A percentile compares a stretch with the other conserved stretches of the same genome.
These are phyloP conservation scores for Scytalopus superciliaris DNA, from an alignment of 2,113 vertebrate species.

Conservation along the genomic window DNA sequence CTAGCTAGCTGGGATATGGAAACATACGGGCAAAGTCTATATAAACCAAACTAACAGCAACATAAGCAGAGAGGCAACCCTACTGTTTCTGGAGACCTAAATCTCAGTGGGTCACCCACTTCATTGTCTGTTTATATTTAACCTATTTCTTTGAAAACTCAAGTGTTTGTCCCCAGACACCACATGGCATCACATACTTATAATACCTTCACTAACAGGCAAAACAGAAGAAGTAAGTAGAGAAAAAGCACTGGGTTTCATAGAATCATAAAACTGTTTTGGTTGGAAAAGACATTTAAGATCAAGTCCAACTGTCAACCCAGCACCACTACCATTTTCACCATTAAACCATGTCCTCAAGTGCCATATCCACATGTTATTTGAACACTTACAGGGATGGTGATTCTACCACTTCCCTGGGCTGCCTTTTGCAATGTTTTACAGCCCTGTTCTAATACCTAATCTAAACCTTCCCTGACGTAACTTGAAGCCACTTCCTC, in stretches of 20 bases:
- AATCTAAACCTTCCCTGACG: background rate
- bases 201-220: background rate
- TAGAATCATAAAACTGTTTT: background rate
- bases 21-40: background rate
- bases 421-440: background rate
- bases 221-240: background rate
- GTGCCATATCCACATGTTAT: background rate
- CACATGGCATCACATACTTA: background rate
- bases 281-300: background rate
- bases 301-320: background rate
- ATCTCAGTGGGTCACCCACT: background rate
- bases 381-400: background rate
- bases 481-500: background rate
- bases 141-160: background rate
- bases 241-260: background rate
- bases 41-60: conserved; percentile 12
- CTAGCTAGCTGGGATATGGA: background rate
- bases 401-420: background rate
- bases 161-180: background rate
- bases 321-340: background rate
- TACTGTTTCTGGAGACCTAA: background rate
- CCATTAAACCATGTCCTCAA: background rate
- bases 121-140: background rate
- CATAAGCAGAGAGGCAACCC: background rate
- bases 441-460: background rate